Base-by-base conservation (phyloP, 23 tunicate species). In the Clavelina lepadiformis region DNA sequence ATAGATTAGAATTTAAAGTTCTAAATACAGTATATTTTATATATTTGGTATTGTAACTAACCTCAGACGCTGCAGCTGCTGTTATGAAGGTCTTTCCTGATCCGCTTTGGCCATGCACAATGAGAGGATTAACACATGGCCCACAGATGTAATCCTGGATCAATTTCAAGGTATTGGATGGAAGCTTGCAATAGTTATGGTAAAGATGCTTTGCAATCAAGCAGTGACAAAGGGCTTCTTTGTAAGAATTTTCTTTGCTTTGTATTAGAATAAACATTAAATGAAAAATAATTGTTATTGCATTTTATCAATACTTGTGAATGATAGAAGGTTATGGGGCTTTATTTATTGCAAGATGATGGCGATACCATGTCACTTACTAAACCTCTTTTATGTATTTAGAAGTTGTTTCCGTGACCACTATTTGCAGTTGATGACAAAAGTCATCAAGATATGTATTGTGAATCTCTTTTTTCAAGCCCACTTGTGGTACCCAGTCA, bases 401-500 rank as follows among this genome's bases (percentile, higher is more conserved):
- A 1, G 62, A 19, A 3, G 80, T 35, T 50, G 53, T 63, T 35
- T 63, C 51, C 33, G 31, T 33, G 20, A 74, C 63, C 51, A 62
- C 56, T 8, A 47, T 21, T 3, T 50, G 64, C 27, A 74, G 30
- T 20, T 74, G 71, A 35, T 49, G 26, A 51, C 51, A n/a, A 52
- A 74, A 74, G 29, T 74, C 80, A 1, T 74, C 80, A 0, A 74
- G 21, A 35, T 74, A 74, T 6, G 31, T 33, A 26, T 20, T 52
- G 51, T 74, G 80, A 23, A 71, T 33, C 5, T 74, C 63, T 51
- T 41, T 34, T 3, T 74, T 61, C 22, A 74, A 46, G 24, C 80
- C 80, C 4, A 63, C 62, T 49, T 74, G 80, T 5, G 80, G 80
- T 54, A 74, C 44, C 80, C 80, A 74, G 38, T 33, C 63, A 3